These are phyloP conservation scores for Meloidogyne floridensis DNA, from an alignment of 1,140 invertebrate genomes.

Conservation along the genomic window DNA sequence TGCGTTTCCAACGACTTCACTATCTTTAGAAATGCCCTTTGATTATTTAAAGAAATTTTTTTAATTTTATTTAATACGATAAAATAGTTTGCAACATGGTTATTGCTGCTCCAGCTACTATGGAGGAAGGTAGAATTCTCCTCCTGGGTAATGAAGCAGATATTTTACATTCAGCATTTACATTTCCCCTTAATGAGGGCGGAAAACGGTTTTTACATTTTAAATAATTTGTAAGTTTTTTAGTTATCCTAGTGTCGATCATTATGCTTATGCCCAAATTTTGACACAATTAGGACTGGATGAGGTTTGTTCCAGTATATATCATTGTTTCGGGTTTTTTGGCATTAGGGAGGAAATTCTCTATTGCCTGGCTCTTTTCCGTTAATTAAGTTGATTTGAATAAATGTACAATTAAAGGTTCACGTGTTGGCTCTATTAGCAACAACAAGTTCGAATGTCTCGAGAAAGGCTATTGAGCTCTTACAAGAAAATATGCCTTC, in stretches of 20 bases:
- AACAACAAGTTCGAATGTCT: slow-evolving; percentile 52
- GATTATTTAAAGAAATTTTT: not conserved
- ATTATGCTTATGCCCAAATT: slow-evolving; percentile 63
- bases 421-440: slow-evolving; percentile 61
- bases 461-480: slow-evolving; percentile 50
- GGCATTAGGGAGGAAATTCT: no score
- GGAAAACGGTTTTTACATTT: slow-evolving; percentile 55
- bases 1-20: no score
- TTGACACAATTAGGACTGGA: slow-evolving; percentile 43
- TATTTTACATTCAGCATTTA: slow-evolving; percentile 59
- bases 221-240: slow-evolving; percentile 1
- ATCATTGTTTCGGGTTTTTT: no score
- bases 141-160: slow-evolving; percentile 62
- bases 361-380: no score
- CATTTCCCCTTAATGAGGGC: slow-evolving; percentile 54
- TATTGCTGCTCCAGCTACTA: slow-evolving; percentile 31
- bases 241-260: slow-evolving; percentile 60
- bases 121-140: slow-evolving; percentile 53
- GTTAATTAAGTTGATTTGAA: no score
- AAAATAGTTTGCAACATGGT: not conserved
- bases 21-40: no score
- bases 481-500: slow-evolving; percentile 61
- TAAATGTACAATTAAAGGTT: slow-evolving; percentile 33
- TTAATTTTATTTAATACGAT: not conserved
- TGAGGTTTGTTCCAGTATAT: slow-evolving; percentile 10